A percentile compares a stretch with the other conserved stretches of the same genome.
Conservation (phyloP, 2,113 vertebrate species). For the Fulmarus glacialis region DNA sequence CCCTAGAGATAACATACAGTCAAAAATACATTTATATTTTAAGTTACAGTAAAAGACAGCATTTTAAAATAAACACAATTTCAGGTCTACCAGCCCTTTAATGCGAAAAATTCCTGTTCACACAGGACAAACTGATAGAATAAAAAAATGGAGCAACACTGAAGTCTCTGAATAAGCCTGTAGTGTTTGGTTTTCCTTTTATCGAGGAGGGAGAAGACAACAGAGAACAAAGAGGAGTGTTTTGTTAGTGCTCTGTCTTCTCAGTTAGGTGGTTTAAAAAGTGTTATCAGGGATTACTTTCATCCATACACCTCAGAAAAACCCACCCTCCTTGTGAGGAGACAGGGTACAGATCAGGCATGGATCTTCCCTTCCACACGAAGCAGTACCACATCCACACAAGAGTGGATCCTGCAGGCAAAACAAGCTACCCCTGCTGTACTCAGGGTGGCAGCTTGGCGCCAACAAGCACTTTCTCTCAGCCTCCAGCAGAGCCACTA, state of each 20-base stretch:
- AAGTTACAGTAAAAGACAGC: conserved; percentile 25
- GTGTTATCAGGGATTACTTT: background rate
- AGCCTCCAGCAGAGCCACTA: background rate
- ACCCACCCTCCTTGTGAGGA: background rate
- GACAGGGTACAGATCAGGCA: background rate
- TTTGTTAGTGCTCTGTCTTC: background rate
- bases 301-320: background rate
- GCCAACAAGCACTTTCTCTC: background rate
- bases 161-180: background rate
- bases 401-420: background rate
- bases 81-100: conserved; percentile 2
- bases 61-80: conserved; percentile 29
- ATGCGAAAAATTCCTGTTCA: background rate
- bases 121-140: background rate
- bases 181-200: background rate
- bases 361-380: background rate
- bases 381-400: background rate
- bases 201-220: background rate
- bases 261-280: background rate
- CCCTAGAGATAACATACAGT: conserved; percentile 1
- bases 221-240: background rate
- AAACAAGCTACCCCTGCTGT: background rate
- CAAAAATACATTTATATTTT: conserved; percentile 16
- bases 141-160: background rate
- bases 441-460: background rate